Evolutionary conservation across 2,113 vertebrate species (phyloP), one percentile per base, ranked within the genome.

Genomic region (Podocnemis expansa): DNA sequence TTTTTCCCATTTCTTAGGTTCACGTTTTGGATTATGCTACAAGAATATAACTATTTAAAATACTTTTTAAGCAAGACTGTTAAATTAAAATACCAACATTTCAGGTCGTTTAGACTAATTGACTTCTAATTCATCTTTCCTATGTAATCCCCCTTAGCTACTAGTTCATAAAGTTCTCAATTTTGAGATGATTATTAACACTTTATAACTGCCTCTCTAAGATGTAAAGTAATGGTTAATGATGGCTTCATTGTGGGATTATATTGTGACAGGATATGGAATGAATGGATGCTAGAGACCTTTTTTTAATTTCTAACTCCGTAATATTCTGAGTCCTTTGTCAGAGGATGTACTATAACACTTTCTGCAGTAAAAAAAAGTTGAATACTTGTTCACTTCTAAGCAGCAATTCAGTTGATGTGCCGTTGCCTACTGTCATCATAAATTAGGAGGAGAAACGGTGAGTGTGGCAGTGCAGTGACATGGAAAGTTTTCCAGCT

Each of bases 31-130:
- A 29, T 82, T 84, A 82, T 47, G 24, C 75, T 93, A 78, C 10
- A 38, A 90, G 80, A 76, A 76, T 84, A 41, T 54, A 78, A 94
- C 89, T 90, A 85, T 89, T 83, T 52, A 78, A 96, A 95, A 93
- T 91, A 85, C 82, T 83, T 34, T 88, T 95, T 92, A 92, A 89
- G 84, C 41, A 92, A 58, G 45, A 85, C 79, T 93, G 55, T n/a
- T 88, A 95, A 90, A 86, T 83, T 49, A 88, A 47, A 91, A 93
- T 92, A 78, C 41, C n/a, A 70, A 8, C 75, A 10, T 85, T 80
- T 96, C 43, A 34, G 49, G 47, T 90, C 75, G 92, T 45, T 92
- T 88, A 93, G 60, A 96, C 38, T 11, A 73, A 43, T 73, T 12
- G 38, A 31, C 38, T 84, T 91, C 1, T 3, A 0, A 13, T 90